Conservation (phyloP, 1,140 invertebrate genomes). For the Odontomachus brunneus region DNA sequence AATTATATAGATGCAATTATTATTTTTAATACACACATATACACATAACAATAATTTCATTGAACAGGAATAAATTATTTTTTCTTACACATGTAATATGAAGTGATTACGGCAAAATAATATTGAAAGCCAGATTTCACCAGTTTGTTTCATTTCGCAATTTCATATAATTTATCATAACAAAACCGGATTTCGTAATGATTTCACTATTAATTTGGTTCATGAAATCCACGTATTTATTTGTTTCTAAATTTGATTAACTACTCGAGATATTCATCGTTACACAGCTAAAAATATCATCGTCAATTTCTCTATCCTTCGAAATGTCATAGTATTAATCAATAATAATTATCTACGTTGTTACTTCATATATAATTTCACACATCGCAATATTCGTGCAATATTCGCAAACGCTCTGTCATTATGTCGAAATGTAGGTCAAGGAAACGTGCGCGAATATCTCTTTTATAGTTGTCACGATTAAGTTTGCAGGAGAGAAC, state of each 20-base stretch:
- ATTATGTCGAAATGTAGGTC: slow-evolving; percentile 51
- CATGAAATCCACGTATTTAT: background rate
- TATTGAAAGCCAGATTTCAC: slow-evolving; percentile 20
- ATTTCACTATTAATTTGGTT: background rate
- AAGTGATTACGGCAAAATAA: no score
- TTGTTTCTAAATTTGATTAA: background rate
- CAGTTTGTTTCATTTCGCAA: slow-evolving; percentile 3
- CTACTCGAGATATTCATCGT: background rate
- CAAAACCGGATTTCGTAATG: background rate
- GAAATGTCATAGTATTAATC: background rate
- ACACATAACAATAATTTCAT: no score
- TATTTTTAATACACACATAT: no score
- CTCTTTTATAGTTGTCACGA: background rate
- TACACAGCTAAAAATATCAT: background rate
- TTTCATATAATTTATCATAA: background rate
- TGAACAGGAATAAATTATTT: no score
- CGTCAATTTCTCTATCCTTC: slow-evolving; percentile 12
- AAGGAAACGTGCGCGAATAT: slow-evolving; percentile 51
- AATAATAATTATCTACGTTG: slow-evolving; percentile 20
- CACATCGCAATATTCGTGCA: background rate
- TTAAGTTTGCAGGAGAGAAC: no score
- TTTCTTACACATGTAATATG: no score
- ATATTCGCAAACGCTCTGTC: slow-evolving; percentile 13
- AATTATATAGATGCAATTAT: no score
- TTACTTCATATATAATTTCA: slow-evolving; percentile 2